These are phyloP conservation scores for Bellardia pandia DNA, from an alignment of 2,888 invertebrate species.

Conservation along the genomic window DNA sequence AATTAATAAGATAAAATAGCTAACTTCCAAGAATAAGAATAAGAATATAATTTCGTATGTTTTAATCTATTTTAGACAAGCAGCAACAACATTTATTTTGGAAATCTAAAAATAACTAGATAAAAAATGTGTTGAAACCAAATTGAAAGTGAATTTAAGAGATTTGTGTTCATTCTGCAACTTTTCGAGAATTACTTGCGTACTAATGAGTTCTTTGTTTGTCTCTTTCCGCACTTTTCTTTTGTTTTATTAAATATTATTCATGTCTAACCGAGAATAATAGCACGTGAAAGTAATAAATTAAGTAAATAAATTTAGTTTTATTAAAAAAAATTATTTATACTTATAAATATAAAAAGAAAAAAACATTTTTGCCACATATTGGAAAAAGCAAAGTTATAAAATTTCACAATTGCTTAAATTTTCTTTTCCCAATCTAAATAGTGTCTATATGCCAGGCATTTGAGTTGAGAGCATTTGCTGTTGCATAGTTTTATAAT, in stretches of 20 bases:
- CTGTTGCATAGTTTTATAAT: not conserved
- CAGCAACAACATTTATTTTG: not conserved
- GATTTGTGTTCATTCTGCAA: not conserved
- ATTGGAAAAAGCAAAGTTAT: conserved; percentile 19
- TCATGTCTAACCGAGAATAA: conserved; percentile 4
- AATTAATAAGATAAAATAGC: not conserved
- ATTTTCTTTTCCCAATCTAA: not conserved
- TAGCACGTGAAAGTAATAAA: conserved; percentile 13
- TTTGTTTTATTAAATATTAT: conserved; percentile 6
- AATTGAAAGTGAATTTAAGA: not conserved
- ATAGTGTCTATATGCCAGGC: not conserved
- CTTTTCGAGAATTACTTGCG: not conserved
- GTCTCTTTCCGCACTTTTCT: not conserved
- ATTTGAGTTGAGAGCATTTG: conserved; percentile 5
- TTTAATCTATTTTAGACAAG: not conserved
- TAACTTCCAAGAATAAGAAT: conserved; percentile 2
- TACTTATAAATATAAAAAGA: not conserved
- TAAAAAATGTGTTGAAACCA: not conserved
- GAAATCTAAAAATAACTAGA: conserved; percentile 9
- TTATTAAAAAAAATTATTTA: conserved; percentile 13
- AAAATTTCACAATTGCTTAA: conserved; percentile 21
- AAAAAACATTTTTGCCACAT: conserved; percentile 6
- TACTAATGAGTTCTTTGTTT: not conserved
- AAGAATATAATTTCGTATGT: not conserved
- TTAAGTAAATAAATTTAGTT: conserved; percentile 22